A percentile compares a stretch with the other conserved stretches of the same genome.
Evolutionary conservation across 2,797 vertebrate genomes (phyloP).

Genomic region (Leuciscus waleckii): DNA sequence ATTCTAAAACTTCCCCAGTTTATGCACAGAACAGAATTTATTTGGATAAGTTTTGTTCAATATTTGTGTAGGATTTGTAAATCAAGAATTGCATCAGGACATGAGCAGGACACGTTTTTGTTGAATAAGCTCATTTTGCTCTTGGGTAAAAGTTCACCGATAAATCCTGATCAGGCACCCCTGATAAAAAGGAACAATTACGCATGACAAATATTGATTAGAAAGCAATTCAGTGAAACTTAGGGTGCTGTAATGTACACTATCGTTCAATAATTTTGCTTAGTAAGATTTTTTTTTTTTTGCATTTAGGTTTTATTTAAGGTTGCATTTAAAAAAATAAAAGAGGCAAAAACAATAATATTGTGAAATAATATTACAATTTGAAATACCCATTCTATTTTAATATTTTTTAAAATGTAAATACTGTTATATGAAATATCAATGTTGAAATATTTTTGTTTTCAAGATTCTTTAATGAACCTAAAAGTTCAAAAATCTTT

Average conservation of each 20-base stretch:
- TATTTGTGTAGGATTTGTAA: neutral
- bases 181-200: slow-evolving; percentile 19
- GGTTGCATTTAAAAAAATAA: neutral
- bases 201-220: neutral
- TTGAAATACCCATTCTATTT: neutral
- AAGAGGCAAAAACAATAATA: neutral
- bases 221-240: neutral
- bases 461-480: neutral
- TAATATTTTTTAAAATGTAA: neutral
- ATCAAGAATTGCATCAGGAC: neutral
- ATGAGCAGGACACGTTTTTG: neutral
- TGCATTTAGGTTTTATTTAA: neutral
- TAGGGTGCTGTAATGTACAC: neutral
- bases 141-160: slow-evolving; percentile 34
- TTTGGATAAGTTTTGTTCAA: neutral
- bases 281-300: neutral
- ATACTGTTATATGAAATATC: neutral
- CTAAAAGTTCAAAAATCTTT: neutral
- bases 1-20: neutral
- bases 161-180: slow-evolving; percentile 4
- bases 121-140: neutral
- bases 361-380: neutral
- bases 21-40: neutral
- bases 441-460: too few species aligned
- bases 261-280: neutral